These are phyloP conservation scores for Dexiosoma caninum DNA, from an alignment of 2,888 invertebrate species.

Conservation along the genomic window DNA sequence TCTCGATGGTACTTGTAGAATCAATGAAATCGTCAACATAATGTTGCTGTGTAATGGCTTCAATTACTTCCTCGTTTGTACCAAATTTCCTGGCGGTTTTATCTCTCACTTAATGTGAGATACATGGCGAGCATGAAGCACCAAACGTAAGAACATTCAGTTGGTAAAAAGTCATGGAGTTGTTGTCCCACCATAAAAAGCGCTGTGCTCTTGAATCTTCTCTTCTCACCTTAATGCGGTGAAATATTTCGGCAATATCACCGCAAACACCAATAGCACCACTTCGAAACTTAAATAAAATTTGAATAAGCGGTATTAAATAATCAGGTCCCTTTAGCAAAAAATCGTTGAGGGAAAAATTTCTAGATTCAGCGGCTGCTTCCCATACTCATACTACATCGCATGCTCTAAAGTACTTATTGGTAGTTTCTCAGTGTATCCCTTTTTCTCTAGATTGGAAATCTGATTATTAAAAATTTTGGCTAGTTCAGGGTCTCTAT, in stretches of 20 bases:
- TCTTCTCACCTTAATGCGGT: slow-evolving; percentile 29
- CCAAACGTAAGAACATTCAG: slow-evolving; percentile 33
- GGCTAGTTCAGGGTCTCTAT: background rate
- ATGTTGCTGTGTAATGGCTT: slow-evolving; percentile 20
- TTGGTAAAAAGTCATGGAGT: background rate
- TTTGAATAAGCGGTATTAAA: slow-evolving; percentile 9
- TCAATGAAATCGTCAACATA: background rate
- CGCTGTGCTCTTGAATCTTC: slow-evolving; percentile 37
- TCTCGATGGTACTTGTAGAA: background rate
- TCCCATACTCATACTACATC: slow-evolving; percentile 43
- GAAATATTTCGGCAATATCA: slow-evolving; percentile 55
- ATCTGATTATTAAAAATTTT: slow-evolving; percentile 44
- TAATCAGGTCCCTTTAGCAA: slow-evolving; percentile 34
- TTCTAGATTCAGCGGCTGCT: slow-evolving; percentile 25
- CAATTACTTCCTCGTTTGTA: background rate
- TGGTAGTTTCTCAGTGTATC: slow-evolving; percentile 18
- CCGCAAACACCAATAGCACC: slow-evolving; percentile 20
- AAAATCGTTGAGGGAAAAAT: slow-evolving; percentile 32
- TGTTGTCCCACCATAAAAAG: slow-evolving; percentile 45
- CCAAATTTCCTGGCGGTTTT: slow-evolving; percentile 12
- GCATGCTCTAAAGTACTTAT: slow-evolving; percentile 30
- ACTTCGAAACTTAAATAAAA: slow-evolving; percentile 45
- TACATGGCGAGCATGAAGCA: slow-evolving; percentile 18
- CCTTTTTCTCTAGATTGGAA: slow-evolving; percentile 33
- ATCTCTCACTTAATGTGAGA: slow-evolving; percentile 31